Base-by-base conservation (phyloP, 2,113 vertebrate species). In the Aegithalos caudatus region DNA sequence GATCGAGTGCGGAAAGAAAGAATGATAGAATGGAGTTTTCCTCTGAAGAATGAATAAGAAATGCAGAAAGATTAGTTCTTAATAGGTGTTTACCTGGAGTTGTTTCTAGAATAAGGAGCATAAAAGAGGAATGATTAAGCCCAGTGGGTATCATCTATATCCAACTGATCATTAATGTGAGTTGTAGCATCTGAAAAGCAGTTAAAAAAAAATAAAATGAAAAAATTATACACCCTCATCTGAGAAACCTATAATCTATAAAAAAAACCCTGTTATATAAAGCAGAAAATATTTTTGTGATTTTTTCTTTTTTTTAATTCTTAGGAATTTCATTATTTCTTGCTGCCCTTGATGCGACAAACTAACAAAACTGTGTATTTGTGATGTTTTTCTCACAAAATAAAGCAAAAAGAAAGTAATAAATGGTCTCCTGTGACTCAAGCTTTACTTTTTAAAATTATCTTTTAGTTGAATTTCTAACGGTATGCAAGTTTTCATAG, bases 391-490 rank as follows among this genome's bases (percentile, higher is more conserved):
- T 21, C 19, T n/a, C 31, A 9, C 5, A 86, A 62, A 92, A 72
- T 18, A 71, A 64, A 25, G 3, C 1, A 70, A 58, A 58, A 73
- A 31, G 2, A 15, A 69, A 15, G 4, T 44, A 72, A 56, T 12
- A n/a, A 71, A 38, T 47, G 29, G 5, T 51, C 14, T 72, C 29
- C 17, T 27, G 19, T 66, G 56, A 58, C n/a, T 86, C 27, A 44
- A 73, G 10, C 0, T 83, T 87, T 83, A 25, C 1, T 62, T 85
- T 56, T 73, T 19, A 66, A 90, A 82, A 54, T 6, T 0, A 20
- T 54, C 21, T 64, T 91, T 90, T 19, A 54, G 12, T 45, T 77
- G 19, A 44, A 27, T 80, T 95, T 90, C 64, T 81, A 83, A 58
- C 2, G 1, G 12, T 58, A 10, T 83, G 19, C 33, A 73, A 35